phyloP scores from a whole-genome alignment of 1,140 invertebrate genomes.

The Aphelinus certus region DNA sequence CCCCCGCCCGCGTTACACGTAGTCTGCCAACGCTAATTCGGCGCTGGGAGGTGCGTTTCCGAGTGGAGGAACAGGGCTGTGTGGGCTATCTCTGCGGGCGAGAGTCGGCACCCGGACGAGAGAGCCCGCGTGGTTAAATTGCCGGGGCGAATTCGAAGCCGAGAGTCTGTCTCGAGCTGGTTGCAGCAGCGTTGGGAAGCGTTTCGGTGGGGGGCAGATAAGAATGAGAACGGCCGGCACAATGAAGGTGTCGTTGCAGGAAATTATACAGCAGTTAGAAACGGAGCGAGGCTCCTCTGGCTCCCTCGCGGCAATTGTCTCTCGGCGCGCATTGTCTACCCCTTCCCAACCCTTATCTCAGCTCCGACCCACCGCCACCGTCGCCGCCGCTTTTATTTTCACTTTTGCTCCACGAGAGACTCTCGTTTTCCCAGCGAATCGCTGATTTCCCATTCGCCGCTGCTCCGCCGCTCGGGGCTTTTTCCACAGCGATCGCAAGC shows the following conservation, averaged over 20 bases:
- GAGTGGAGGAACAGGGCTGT: background rate
- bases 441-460: too few relatives aligned
- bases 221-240: slow-evolving; percentile 62
- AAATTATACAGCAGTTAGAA: slow-evolving; percentile 68
- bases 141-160: slow-evolving; percentile 25
- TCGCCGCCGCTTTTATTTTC: too few relatives aligned
- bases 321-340: background rate
- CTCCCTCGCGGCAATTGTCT: slow-evolving; percentile 61
- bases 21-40: slow-evolving; percentile 19
- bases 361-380: slow-evolving; percentile 4
- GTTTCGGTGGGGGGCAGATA: slow-evolving; percentile 47
- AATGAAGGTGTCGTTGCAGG: slow-evolving; percentile 69
- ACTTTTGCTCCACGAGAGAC: too few relatives aligned
- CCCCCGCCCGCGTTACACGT: background rate
- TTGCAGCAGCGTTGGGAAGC: background rate
- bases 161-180: slow-evolving; percentile 7
- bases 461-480: too few relatives aligned
- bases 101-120: too few relatives aligned
- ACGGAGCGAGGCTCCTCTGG: slow-evolving; percentile 48
- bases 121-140: slow-evolving; percentile 8
- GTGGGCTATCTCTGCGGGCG: background rate
- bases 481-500: too few relatives aligned
- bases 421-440: too few relatives aligned
- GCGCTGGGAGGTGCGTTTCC: background rate
- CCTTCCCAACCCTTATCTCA: background rate